Conservation (phyloP, 2,888 invertebrate genomes). For the Pterobdella sp. region DNA sequence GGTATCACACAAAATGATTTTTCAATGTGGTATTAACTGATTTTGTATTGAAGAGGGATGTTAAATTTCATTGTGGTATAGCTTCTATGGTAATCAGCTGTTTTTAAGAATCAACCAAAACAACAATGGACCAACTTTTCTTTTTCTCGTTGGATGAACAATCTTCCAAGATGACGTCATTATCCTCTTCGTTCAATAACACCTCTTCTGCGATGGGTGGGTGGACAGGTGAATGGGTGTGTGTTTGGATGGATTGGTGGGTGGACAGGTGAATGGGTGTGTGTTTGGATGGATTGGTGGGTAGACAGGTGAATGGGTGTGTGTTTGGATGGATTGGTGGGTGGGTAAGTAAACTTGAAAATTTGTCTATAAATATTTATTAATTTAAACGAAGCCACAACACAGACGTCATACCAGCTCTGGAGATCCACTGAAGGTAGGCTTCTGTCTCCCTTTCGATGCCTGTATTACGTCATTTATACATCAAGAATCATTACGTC, state of each 20-base stretch:
- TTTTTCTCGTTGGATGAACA: neutral
- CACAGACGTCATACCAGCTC: slow-evolving; percentile 79
- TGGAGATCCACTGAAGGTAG: slow-evolving; percentile 99
- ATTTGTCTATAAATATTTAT: no score
- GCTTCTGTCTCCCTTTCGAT: slow-evolving; percentile 95
- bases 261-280: neutral
- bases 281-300: neutral
- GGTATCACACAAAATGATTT: no score
- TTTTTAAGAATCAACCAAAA: neutral
- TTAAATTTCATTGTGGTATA: no score
- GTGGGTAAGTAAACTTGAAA: no score
- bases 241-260: neutral
- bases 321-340: no score
- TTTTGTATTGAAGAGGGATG: neutral
- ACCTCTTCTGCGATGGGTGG: neutral
- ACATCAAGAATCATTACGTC: no score
- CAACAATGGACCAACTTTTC: neutral
- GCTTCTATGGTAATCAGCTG: neutral
- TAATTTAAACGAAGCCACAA: no score
- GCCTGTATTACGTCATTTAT: no score
- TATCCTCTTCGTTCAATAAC: neutral
- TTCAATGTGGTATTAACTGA: no score
- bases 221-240: neutral
- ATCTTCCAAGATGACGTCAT: neutral
- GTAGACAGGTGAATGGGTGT: neutral